These are phyloP conservation scores for Machaerirhynchus nigripectus DNA, from an alignment of 2,113 vertebrate genomes.

Conservation along the genomic window DNA sequence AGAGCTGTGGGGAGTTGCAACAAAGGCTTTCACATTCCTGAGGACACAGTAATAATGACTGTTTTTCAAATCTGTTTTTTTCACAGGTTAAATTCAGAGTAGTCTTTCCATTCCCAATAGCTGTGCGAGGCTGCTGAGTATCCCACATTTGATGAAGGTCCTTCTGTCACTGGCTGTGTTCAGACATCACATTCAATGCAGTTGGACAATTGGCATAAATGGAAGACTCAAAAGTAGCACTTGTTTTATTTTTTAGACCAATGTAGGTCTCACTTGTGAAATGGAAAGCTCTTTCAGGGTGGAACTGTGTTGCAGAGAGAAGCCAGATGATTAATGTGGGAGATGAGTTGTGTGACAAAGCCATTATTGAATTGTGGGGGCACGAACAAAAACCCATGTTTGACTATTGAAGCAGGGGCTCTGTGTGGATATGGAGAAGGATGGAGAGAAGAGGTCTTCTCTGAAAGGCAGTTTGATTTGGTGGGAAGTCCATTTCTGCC, in stretches of 20 bases:
- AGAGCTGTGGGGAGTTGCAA: not conserved
- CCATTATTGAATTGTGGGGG: not conserved
- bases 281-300: not conserved
- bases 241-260: not conserved
- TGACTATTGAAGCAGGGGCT: not conserved
- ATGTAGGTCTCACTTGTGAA: not conserved
- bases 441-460: not conserved
- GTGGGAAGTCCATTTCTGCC: not conserved
- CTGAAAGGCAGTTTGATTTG: not conserved
- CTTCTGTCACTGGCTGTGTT: not conserved
- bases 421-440: not conserved
- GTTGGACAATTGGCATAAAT: not conserved
- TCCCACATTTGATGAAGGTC: fast-evolving
- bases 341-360: not conserved
- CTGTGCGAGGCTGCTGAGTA: not conserved
- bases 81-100: not conserved
- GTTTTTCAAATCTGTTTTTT: not conserved
- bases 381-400: not conserved
- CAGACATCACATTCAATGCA: fast-evolving
- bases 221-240: not conserved
- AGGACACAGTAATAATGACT: not conserved
- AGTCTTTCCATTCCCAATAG: not conserved
- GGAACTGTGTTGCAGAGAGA: not conserved
- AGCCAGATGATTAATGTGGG: not conserved
- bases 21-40: not conserved